Evolutionary conservation across 2,888 invertebrate genomes (phyloP).

Genomic region (Hofmannophila pseudospretella): DNA sequence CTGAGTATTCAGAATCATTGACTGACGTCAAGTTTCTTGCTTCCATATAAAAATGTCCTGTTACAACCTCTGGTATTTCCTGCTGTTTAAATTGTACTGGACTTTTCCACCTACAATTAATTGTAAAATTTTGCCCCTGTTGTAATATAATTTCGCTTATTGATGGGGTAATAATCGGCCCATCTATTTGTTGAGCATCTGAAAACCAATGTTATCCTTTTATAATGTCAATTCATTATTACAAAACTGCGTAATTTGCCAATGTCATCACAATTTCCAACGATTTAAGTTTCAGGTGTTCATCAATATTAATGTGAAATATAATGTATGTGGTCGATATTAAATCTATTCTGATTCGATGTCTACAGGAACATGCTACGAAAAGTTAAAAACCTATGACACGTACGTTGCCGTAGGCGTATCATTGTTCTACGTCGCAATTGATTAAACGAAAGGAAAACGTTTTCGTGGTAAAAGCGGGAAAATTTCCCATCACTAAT

Average conservation of each 20-base stretch:
- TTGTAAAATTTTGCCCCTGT: constrained; percentile 57
- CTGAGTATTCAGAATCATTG: constrained; percentile 43
- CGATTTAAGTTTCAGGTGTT: no score
- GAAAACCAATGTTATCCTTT: constrained; percentile 40
- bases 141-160: constrained; percentile 53
- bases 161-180: constrained; percentile 51
- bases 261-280: no score
- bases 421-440: background rate
- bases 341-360: no score
- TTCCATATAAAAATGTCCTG: constrained; percentile 29
- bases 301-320: no score
- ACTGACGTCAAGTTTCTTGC: constrained; percentile 27
- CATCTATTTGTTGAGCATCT: constrained; percentile 49
- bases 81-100: constrained; percentile 52
- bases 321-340: no score
- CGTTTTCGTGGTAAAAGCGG: constrained; percentile 4
- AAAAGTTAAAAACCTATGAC: no score
- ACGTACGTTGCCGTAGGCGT: no score
- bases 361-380: no score
- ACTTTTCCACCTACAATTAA: constrained; percentile 49
- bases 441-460: constrained; percentile 13
- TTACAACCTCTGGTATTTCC: constrained; percentile 47
- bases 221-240: background rate
- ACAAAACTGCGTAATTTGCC: no score
- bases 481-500: constrained; percentile 24